These are phyloP conservation scores for Acromyrmex echinatior DNA, from an alignment of 1,140 invertebrate species.

Conservation along the genomic window DNA sequence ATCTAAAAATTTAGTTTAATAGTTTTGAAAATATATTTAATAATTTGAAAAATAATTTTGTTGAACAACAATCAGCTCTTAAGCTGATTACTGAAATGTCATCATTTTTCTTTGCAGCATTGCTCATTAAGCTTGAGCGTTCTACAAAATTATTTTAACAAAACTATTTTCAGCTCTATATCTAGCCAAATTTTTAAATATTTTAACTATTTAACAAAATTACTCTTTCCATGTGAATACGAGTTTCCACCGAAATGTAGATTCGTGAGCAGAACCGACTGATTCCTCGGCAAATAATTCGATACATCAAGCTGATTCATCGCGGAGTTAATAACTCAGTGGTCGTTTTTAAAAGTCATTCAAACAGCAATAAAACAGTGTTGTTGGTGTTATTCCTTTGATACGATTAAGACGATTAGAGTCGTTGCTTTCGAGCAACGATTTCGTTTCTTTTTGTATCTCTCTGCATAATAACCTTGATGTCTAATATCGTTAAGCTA, in stretches of 20 bases:
- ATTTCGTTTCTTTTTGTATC: not conserved
- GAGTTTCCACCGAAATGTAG: not conserved
- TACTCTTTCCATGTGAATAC: not conserved
- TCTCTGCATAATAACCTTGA: not conserved
- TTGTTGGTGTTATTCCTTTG: conserved; percentile 9
- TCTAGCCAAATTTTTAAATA: too few species aligned
- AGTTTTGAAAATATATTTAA: too few species aligned
- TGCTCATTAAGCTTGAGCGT: too few species aligned
- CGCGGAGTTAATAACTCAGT: conserved; percentile 18
- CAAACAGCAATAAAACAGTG: conserved; percentile 19
- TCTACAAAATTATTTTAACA: too few species aligned
- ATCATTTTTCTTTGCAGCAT: too few species aligned
- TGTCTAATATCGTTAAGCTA: not conserved
- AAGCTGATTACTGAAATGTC: too few species aligned
- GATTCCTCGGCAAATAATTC: conserved; percentile 28
- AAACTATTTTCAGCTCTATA: too few species aligned
- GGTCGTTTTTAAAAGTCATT: conserved; percentile 16
- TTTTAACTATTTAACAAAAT: too few species aligned
- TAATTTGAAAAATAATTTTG: too few species aligned
- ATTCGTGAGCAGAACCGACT: not conserved
- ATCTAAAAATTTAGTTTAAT: too few species aligned
- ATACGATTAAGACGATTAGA: not conserved
- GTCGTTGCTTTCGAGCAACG: not conserved
- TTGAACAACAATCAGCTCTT: too few species aligned
- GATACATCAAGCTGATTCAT: conserved; percentile 12